Evolutionary conservation across 2,888 invertebrate genomes (phyloP).

Genomic region (Alcis repandata): DNA sequence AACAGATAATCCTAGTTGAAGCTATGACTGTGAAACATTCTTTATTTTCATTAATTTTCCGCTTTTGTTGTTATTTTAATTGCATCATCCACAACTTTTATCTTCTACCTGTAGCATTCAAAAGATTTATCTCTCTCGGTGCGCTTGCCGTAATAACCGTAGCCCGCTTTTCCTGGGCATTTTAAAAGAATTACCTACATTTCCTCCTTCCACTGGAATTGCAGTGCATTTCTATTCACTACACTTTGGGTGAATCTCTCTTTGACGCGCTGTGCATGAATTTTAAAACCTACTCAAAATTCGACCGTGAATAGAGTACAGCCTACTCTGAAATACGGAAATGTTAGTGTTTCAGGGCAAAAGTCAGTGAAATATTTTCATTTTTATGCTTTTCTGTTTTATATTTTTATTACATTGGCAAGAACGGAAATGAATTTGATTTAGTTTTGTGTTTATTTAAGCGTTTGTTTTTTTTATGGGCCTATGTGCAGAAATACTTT

Average conservation of each 20-base stretch:
- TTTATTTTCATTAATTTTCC: too few species aligned
- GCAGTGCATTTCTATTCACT: constrained; percentile 25
- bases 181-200: constrained; percentile 8
- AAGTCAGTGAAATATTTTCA: constrained; percentile 2
- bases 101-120: not conserved
- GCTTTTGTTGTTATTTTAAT: too few species aligned
- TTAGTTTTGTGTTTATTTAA: not conserved
- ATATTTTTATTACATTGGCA: not conserved
- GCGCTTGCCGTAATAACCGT: not conserved
- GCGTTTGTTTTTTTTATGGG: not conserved
- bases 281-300: constrained; percentile 38
- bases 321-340: constrained; percentile 24
- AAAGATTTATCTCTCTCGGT: not conserved
- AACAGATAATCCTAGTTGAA: too few species aligned
- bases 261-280: constrained; percentile 38
- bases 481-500: not conserved
- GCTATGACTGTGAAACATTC: too few species aligned
- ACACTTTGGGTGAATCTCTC: constrained; percentile 28
- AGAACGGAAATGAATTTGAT: not conserved
- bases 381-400: not conserved
- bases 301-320: constrained; percentile 23
- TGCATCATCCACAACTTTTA: too few species aligned
- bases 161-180: not conserved
- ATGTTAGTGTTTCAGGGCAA: constrained; percentile 5
- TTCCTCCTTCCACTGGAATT: constrained; percentile 5